Base-by-base conservation (phyloP, 2,113 vertebrate genomes). In the Mesocricetus auratus region DNA sequence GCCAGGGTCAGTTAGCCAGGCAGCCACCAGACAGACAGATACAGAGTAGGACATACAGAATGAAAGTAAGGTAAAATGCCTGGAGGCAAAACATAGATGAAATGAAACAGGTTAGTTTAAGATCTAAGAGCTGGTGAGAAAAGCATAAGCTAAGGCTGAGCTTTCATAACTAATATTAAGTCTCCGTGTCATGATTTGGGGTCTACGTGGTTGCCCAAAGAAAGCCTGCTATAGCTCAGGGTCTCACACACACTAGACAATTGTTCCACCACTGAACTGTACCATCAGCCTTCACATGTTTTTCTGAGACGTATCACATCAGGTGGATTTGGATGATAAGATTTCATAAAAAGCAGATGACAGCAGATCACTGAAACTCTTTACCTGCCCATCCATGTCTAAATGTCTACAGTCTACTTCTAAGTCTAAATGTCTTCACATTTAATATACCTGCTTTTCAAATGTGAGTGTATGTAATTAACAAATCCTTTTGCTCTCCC, bases 391-490 rank as follows among this genome's bases (percentile, higher is more conserved):
- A 0, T 16, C 86, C 66, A 22, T 66, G 42, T 93, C 95, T 95
- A 89, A 95, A 64, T 10, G n/a, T 90, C 33, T 1, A 1, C 29
- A 68, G 64, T 60, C 74, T 83, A 21, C 78, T 93, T 71, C 24
- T 62, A 87, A 36, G 15, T 21, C 73, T 33, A 95, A 83, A 86
- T 58, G 86, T 39, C 93, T 95, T 91, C 56, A 94, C 3, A 92
- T 74, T 87, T 94, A 53, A 56, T 56, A 93, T 45, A 19, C 29
- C 13, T 71, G 66, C 33, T 95, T 71, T 94, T 58, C 26, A 94
- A 88, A 87, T 64, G 33, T 42, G 10, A 60, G 56, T 73, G 0
- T 53, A 58, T 39, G 53, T 81, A 79, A 95, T 90, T 47, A 50
- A 94, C 89, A 73, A 92, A 92, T 42, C 9, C 33, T 74, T 90